Evolutionary conservation across 2,888 invertebrate species (phyloP).

Genomic region (Eupithecia centaureata): DNA sequence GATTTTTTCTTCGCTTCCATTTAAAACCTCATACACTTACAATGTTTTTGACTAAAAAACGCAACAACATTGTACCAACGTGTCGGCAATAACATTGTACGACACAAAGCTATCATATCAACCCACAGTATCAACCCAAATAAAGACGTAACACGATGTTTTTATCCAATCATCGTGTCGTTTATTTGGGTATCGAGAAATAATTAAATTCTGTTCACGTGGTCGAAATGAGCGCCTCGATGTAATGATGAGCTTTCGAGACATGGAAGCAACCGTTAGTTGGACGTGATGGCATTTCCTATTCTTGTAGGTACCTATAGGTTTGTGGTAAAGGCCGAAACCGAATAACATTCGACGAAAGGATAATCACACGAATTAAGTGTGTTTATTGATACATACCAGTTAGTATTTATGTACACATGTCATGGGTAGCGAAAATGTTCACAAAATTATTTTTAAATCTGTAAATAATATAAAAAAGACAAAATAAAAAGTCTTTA

Average conservation of each 20-base stretch:
- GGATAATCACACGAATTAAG: neutral
- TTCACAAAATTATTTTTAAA: no score
- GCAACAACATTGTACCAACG: neutral
- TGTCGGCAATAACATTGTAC: conserved; percentile 18
- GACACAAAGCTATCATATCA: conserved; percentile 21
- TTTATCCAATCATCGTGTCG: conserved; percentile 37
- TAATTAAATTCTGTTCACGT: conserved; percentile 61
- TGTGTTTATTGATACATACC: no score
- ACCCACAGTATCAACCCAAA: conserved; percentile 23
- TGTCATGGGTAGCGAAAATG: no score
- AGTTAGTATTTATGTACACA: no score
- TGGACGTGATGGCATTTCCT: conserved; percentile 67
- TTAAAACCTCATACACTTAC: conserved; percentile 1
- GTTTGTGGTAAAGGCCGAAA: conserved; percentile 26
- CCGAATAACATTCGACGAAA: neutral
- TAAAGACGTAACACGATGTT: conserved; percentile 31
- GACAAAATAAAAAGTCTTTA: no score
- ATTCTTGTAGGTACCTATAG: conserved; percentile 34
- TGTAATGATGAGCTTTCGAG: conserved; percentile 65
- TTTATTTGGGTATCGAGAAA: conserved; percentile 40
- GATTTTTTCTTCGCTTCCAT: no score
- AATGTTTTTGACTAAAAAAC: neutral
- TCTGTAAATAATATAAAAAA: no score
- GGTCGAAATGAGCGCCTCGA: conserved; percentile 51
- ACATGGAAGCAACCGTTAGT: conserved; percentile 68